phyloP scores from a whole-genome alignment of 2,797 vertebrate species.

The Botia kubotai region DNA sequence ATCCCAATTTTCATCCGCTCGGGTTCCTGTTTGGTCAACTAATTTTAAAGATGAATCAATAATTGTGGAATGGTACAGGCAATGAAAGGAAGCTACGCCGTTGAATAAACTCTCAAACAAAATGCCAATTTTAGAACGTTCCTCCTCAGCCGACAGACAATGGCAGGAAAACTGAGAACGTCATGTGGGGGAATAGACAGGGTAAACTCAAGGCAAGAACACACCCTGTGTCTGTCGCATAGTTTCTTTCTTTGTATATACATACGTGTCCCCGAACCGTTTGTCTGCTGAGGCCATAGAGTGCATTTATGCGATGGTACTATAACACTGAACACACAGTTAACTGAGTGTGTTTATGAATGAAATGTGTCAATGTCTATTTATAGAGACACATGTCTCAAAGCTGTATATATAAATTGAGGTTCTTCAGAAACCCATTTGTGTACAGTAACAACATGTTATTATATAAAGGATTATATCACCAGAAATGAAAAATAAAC shows the following conservation, averaged over 20 bases:
- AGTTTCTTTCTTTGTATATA: not conserved
- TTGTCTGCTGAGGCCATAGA: not conserved
- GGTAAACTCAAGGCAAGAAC: constrained; percentile 73
- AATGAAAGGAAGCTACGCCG: constrained; percentile 80
- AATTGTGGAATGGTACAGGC: constrained; percentile 69
- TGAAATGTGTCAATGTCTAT: constrained; percentile 32
- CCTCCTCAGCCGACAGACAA: constrained; percentile 83
- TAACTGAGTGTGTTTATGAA: constrained; percentile 40
- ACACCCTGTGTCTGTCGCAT: constrained; percentile 68
- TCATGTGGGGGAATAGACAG: constrained; percentile 76
- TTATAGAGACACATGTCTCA: constrained; percentile 23
- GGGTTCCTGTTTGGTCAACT: constrained; percentile 77
- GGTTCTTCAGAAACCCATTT: not conserved
- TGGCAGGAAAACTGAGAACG: constrained; percentile 86
- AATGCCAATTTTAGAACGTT: constrained; percentile 89
- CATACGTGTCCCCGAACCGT: constrained; percentile 1
- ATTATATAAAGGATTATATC: not conserved
- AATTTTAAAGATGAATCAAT: constrained; percentile 71
- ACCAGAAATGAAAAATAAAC: not conserved
- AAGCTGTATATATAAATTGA: constrained; percentile 30
- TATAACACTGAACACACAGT: constrained; percentile 16
- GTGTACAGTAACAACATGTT: not conserved
- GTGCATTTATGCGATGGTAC: constrained; percentile 1
- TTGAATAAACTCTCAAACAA: constrained; percentile 86
- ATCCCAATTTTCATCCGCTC: constrained; percentile 77